Percentiles rank a stretch among this genome's conserved stretches.
Evolutionary conservation across 1,140 invertebrate genomes (phyloP).

Genomic region (Drosophila auraria): DNA sequence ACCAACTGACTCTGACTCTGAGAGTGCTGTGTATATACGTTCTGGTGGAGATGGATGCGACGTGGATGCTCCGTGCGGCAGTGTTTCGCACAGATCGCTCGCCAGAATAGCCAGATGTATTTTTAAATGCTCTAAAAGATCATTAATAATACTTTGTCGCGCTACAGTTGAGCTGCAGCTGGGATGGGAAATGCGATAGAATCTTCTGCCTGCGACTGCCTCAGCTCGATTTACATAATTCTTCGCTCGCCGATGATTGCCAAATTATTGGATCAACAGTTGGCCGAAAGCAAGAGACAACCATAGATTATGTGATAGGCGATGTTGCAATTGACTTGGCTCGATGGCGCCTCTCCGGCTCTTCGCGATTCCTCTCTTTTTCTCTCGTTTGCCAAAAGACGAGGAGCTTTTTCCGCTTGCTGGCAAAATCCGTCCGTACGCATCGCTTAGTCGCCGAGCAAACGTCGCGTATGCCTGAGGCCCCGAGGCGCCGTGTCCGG

Average conservation of each 20-base stretch:
- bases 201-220: slow-evolving; percentile 8
- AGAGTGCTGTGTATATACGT: slow-evolving; percentile 19
- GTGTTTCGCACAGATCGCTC: slow-evolving; percentile 62
- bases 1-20: slow-evolving; percentile 52
- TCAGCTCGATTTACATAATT: slow-evolving; percentile 61
- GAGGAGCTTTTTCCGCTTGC: slow-evolving; percentile 54
- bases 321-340: slow-evolving; percentile 57
- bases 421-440: slow-evolving; percentile 42
- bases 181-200: slow-evolving; percentile 27
- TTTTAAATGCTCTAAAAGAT: slow-evolving; percentile 75
- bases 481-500: slow-evolving; percentile 48
- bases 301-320: slow-evolving; percentile 57
- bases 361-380: neutral
- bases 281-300: slow-evolving; percentile 25
- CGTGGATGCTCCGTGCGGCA: slow-evolving; percentile 19
- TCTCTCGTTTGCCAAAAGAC: slow-evolving; percentile 39
- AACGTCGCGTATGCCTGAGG: slow-evolving; percentile 70
- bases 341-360: slow-evolving; percentile 31
- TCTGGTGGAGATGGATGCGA: slow-evolving; percentile 41
- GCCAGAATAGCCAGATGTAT: slow-evolving; percentile 64
- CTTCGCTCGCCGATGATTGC: slow-evolving; percentile 29
- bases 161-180: slow-evolving; percentile 69
- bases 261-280: slow-evolving; percentile 61
- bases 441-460: slow-evolving; percentile 68
- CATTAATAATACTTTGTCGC: slow-evolving; percentile 78